Evolutionary conservation across 2,113 vertebrate genomes (phyloP).

Genomic region (Vombatus ursinus): DNA sequence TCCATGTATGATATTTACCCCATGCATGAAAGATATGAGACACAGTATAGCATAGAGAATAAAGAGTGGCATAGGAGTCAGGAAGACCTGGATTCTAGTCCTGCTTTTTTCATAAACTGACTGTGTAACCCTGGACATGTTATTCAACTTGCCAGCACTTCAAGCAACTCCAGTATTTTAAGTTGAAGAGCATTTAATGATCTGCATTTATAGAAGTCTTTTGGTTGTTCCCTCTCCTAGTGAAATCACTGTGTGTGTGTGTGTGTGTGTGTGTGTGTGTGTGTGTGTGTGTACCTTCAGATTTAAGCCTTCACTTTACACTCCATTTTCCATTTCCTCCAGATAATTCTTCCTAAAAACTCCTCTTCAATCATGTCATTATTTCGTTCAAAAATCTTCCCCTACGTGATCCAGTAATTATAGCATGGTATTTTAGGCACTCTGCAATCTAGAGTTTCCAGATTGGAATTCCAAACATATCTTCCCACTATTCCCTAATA

Average conservation of each 20-base stretch:
- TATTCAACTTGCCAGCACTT: neutral
- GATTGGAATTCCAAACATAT: neutral
- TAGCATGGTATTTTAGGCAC: neutral
- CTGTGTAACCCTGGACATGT: neutral
- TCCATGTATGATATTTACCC: neutral
- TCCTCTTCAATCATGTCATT: neutral
- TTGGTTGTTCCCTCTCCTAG: neutral
- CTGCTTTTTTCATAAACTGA: neutral
- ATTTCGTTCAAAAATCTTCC: neutral
- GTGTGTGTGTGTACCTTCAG: neutral
- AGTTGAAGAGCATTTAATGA: neutral
- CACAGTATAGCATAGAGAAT: neutral
- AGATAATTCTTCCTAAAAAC: constrained; percentile 18
- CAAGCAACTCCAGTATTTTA: neutral
- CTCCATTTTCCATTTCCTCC: neutral
- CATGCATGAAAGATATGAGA: neutral
- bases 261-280: neutral
- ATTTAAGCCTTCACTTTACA: neutral
- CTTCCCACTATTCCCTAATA: neutral
- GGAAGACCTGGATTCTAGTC: neutral
- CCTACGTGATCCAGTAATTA: neutral
- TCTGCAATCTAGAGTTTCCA: neutral
- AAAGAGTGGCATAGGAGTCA: neutral
- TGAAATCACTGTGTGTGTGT: neutral
- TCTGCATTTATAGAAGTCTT: neutral